Evolutionary conservation across 1,140 invertebrate genomes (phyloP).

Genomic region (Aphelinus certus): DNA sequence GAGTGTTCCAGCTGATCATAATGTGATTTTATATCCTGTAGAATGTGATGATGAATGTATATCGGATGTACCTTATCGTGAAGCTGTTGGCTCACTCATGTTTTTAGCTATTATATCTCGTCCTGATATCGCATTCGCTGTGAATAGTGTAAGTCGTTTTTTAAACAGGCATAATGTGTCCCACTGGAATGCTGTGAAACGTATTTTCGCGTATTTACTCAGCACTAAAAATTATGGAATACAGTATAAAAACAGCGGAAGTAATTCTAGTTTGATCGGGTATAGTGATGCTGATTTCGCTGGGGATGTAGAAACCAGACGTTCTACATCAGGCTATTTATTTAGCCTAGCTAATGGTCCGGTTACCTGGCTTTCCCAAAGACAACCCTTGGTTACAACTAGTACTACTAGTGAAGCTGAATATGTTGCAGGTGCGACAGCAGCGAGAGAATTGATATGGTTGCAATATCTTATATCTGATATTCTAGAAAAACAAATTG

Average conservation of each 20-base stretch:
- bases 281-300: constrained; percentile 32
- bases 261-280: background rate
- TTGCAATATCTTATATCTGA: constrained; percentile 44
- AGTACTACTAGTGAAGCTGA: constrained; percentile 42
- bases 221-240: constrained; percentile 51
- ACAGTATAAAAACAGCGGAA: background rate
- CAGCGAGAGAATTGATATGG: constrained; percentile 50
- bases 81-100: constrained; percentile 51
- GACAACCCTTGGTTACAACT: constrained; percentile 27
- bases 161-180: constrained; percentile 34
- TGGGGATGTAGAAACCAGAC: constrained; percentile 26
- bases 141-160: constrained; percentile 46
- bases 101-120: constrained; percentile 50
- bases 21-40: too few species aligned
- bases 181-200: constrained; percentile 46
- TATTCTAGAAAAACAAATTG: background rate
- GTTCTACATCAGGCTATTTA: constrained; percentile 36
- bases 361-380: constrained; percentile 32
- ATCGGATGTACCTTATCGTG: constrained; percentile 41
- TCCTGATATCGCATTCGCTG: constrained; percentile 55
- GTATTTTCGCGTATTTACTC: constrained; percentile 30
- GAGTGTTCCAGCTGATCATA: too few species aligned
- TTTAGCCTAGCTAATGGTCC: constrained; percentile 15
- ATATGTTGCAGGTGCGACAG: constrained; percentile 40
- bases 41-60: constrained; percentile 21